These are phyloP conservation scores for Tinamus guttatus DNA, from an alignment of 2,113 vertebrate genomes.

Conservation along the genomic window DNA sequence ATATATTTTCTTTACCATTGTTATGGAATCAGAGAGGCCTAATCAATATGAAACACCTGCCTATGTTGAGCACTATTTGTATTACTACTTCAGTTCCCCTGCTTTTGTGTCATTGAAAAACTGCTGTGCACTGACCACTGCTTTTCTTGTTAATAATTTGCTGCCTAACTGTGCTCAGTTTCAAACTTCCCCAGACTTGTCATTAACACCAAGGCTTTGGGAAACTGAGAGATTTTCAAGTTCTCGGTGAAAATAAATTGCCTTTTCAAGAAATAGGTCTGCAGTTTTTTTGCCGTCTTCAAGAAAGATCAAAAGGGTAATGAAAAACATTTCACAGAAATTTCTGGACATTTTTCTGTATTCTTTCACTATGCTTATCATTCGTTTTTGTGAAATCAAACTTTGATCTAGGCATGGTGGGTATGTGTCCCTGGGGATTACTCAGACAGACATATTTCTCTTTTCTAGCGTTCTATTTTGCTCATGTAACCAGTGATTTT, in stretches of 20 bases:
- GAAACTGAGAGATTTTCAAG: not conserved
- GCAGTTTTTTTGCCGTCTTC: not conserved
- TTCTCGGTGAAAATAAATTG: not conserved
- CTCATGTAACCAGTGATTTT: not conserved
- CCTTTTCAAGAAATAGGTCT: not conserved
- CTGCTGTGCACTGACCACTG: not conserved
- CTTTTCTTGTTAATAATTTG: not conserved
- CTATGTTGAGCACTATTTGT: not conserved
- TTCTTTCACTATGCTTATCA: not conserved
- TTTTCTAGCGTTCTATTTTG: not conserved
- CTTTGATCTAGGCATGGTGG: not conserved
- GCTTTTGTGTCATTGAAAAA: not conserved
- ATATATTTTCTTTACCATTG: not conserved
- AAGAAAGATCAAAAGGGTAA: not conserved
- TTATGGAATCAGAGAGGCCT: not conserved
- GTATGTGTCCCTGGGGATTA: not conserved
- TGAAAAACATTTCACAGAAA: not conserved
- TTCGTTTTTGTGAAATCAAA: not conserved
- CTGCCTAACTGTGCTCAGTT: not conserved
- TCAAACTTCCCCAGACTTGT: slow-evolving; percentile 21
- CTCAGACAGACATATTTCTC: not conserved
- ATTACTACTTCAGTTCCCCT: not conserved
- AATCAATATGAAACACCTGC: not conserved
- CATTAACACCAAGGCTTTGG: not conserved
- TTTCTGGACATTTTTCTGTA: not conserved